phyloP scores from a whole-genome alignment of 2,797 vertebrate species.

The Sebastes matsubarae region DNA sequence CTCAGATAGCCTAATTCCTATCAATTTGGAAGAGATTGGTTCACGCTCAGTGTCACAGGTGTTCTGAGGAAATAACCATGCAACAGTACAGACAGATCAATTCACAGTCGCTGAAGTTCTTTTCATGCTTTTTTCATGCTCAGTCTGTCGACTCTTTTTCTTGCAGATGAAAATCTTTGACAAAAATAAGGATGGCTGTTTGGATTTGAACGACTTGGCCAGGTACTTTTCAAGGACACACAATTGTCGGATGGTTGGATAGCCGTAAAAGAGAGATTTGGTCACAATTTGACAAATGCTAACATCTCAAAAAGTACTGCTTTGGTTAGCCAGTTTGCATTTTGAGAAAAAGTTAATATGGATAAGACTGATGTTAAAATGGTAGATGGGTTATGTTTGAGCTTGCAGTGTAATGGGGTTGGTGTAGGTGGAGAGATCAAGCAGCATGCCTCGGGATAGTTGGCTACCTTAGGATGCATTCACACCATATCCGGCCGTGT shows the following conservation, averaged over 20 bases:
- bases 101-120: neutral
- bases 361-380: neutral
- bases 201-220: constrained; percentile 96
- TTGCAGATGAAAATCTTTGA: constrained; percentile 98
- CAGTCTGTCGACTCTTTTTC: neutral
- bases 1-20: neutral
- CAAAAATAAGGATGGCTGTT: constrained; percentile 94
- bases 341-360: neutral
- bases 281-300: neutral
- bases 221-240: constrained; percentile 77
- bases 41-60: neutral
- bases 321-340: neutral
- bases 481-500: no score
- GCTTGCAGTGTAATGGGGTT: neutral
- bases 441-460: neutral
- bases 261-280: neutral
- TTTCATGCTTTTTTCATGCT: neutral
- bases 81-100: neutral
- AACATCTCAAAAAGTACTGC: neutral
- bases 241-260: neutral
- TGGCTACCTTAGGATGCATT: no score
- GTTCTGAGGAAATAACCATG: neutral
- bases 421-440: neutral
- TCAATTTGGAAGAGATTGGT: neutral
- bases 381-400: neutral